A percentile compares a stretch with the other conserved stretches of the same genome.
Evolutionary conservation across 2,113 vertebrate species (phyloP).

Genomic region (Centropus unirufus): DNA sequence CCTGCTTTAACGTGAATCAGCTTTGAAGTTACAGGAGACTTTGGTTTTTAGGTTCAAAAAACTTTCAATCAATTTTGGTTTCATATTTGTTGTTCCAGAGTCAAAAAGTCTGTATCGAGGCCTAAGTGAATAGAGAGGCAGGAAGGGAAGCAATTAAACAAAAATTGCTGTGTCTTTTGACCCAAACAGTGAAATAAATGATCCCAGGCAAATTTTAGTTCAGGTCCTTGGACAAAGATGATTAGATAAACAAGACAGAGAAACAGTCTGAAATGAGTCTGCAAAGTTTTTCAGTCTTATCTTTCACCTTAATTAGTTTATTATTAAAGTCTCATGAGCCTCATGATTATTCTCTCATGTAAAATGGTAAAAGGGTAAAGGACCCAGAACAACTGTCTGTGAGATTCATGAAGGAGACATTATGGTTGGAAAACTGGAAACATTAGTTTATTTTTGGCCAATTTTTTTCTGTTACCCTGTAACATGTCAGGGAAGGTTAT

Average conservation of each 20-base stretch:
- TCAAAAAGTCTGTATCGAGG: background rate
- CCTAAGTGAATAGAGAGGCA: background rate
- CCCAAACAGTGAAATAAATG: background rate
- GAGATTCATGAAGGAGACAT: background rate
- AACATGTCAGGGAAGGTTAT: background rate
- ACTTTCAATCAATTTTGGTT: background rate
- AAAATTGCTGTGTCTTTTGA: background rate
- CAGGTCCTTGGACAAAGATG: background rate
- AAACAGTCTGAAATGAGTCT: background rate
- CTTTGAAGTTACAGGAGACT: background rate
- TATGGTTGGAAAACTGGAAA: background rate
- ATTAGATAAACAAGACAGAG: background rate
- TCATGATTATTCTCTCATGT: background rate
- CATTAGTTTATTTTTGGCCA: background rate
- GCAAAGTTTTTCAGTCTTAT: background rate
- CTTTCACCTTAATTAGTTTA: constrained; percentile 18
- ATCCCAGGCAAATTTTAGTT: background rate
- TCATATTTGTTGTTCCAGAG: background rate
- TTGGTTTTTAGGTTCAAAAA: background rate
- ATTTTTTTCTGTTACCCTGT: background rate
- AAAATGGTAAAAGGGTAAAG: background rate
- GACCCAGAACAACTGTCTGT: background rate
- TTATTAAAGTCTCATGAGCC: background rate
- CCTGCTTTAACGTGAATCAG: background rate
- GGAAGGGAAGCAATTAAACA: background rate